Base-by-base conservation (phyloP, 2,888 invertebrate genomes). In the Caenorhabditis sp. region DNA sequence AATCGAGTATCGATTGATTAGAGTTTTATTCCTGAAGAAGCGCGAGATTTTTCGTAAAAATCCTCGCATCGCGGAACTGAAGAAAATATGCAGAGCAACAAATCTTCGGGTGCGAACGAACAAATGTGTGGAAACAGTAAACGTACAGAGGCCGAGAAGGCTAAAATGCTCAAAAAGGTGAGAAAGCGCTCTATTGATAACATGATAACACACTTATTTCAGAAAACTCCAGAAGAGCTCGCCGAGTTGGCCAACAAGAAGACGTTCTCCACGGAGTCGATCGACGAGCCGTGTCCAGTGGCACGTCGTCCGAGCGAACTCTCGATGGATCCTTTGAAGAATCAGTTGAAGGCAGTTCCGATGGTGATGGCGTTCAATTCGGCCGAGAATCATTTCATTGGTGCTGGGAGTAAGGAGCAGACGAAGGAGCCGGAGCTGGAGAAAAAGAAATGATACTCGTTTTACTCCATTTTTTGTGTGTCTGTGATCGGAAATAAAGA, bases 151-250 rank as follows among this genome's bases (percentile, higher is more conserved):
- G 58, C 49, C 14, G 76, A 66, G 19, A 77, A 77, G 38, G 76
- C 61, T 22, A 68, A 61, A n/a, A 44, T 76, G 59, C 38, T 77
- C 38, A 77, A 69, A 31, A 77, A 77, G 66, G 75, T 66, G 14
- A n/a, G 24, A 0, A 22, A 24, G 51, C n/a, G 24, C 24, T 49
- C 16, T 4, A 26, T 24, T 28, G 47, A 26, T 1, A 19, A 28
- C n/a, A n/a, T 44, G 10, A 16, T 7, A 14, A 14, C 14, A 44
- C 6, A 44, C 14, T 44, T 44, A 44, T 59, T 74, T 1, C 66
- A 76, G 70, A 77, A 77, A 70, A 77, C 77, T 2, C 44, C 61
- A 14, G 69, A 77, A 61, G 77, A 77, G 49, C 54, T 77, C 4
- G 38, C 61, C 1, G 77, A 51, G 22, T 41, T 51, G 61, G 77